A percentile compares a stretch with the other conserved stretches of the same genome.
Conservation (phyloP, 2,797 vertebrate genomes). For the Anolis apletophallus region DNA sequence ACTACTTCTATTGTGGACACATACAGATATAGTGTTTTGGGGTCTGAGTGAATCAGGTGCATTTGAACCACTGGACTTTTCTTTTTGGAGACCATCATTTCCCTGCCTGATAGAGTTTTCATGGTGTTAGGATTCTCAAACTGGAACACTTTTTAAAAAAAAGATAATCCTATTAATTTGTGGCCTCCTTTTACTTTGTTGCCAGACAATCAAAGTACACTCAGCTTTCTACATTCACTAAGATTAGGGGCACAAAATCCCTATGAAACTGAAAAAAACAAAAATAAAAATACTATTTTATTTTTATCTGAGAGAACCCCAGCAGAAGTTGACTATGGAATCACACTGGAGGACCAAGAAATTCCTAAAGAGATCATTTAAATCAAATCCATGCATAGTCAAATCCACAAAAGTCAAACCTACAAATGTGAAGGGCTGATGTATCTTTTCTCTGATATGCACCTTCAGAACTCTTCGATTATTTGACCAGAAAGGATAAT, state of each 20-base stretch:
- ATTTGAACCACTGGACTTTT: neutral
- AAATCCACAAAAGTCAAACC: too few species aligned
- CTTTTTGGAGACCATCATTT: neutral
- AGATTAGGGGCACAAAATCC: too few species aligned
- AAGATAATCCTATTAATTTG: neutral
- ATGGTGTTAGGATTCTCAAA: neutral
- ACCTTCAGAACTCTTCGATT: neutral
- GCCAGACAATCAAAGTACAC: neutral
- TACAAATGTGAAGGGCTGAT: too few species aligned
- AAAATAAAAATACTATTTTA: too few species aligned
- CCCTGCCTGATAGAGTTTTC: too few species aligned
- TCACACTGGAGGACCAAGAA: too few species aligned
- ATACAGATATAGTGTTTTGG: neutral
- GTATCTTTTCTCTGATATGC: neutral
- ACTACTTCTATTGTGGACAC: neutral
- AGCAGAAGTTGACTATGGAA: too few species aligned
- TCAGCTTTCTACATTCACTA: too few species aligned
- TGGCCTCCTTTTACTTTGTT: neutral
- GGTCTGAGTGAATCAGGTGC: neutral
- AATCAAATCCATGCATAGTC: too few species aligned
- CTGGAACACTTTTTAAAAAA: neutral
- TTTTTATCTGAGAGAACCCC: too few species aligned
- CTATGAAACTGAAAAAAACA: too few species aligned
- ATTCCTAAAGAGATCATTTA: too few species aligned
- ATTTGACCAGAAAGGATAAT: conserved; percentile 22